These are phyloP conservation scores for Carposina sasakii DNA, from an alignment of 1,140 invertebrate species.

Conservation along the genomic window DNA sequence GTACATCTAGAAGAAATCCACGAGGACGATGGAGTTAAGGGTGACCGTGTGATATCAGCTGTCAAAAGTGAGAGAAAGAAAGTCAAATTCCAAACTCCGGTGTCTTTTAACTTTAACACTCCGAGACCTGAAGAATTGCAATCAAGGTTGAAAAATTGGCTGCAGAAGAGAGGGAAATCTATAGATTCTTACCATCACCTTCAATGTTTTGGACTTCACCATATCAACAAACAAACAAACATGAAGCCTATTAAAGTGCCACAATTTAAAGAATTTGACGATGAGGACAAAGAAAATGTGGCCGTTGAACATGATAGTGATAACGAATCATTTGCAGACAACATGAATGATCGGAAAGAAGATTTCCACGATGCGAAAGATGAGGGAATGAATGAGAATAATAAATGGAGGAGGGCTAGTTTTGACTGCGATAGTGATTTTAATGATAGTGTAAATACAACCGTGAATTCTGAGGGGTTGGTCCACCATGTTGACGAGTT, in stretches of 20 bases:
- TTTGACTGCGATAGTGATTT: slow-evolving; percentile 41
- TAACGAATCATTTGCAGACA: slow-evolving; percentile 57
- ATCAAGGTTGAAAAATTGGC: slow-evolving; percentile 64
- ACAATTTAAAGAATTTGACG: slow-evolving; percentile 33
- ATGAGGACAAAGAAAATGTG: slow-evolving; percentile 74
- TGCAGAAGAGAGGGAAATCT: slow-evolving; percentile 66
- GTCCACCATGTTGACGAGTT: slow-evolving; percentile 40
- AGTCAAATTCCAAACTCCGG: slow-evolving; percentile 57
- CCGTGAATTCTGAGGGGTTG: slow-evolving; percentile 29
- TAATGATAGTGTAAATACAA: slow-evolving; percentile 42
- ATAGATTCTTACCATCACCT: slow-evolving; percentile 69
- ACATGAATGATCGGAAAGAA: slow-evolving; percentile 39
- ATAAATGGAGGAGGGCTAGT: slow-evolving; percentile 50
- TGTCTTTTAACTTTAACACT: slow-evolving; percentile 48
- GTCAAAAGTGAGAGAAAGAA: slow-evolving; percentile 63
- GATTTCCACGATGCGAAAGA: slow-evolving; percentile 13
- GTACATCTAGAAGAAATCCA: slow-evolving; percentile 46
- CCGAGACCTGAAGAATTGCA: slow-evolving; percentile 58
- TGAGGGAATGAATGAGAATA: slow-evolving; percentile 14
- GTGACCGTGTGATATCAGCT: slow-evolving; percentile 48
- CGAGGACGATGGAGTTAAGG: slow-evolving; percentile 45
- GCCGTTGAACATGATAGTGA: slow-evolving; percentile 58
- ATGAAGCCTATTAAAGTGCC: slow-evolving; percentile 25
- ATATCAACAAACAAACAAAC: slow-evolving; percentile 29
- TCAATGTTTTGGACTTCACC: slow-evolving; percentile 68